Percentiles rank a stretch among this genome's conserved stretches.
phyloP scores from a whole-genome alignment of 1,140 invertebrate genomes.

The Bicyclus anynana region DNA sequence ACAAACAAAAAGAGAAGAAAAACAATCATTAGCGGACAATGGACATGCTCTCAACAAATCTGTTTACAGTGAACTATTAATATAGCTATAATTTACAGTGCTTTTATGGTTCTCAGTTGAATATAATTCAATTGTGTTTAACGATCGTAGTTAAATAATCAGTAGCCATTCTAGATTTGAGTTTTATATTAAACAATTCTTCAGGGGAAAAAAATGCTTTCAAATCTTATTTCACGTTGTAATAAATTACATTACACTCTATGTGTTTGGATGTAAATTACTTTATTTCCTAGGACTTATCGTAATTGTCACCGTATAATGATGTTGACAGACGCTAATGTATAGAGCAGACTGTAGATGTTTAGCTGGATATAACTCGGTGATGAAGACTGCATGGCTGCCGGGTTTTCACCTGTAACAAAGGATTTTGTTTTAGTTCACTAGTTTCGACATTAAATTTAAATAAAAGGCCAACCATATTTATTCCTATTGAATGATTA shows the following conservation, averaged over 20 bases:
- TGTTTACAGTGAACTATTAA: too few species aligned
- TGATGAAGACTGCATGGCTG: slow-evolving; percentile 72
- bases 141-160: too few species aligned
- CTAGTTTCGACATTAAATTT: neutral
- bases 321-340: slow-evolving; percentile 29
- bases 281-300: slow-evolving; percentile 18
- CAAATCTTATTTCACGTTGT: slow-evolving; percentile 9
- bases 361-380: slow-evolving; percentile 39
- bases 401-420: slow-evolving; percentile 70
- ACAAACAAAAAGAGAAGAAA: too few species aligned
- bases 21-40: too few species aligned
- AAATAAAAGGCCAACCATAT: too few species aligned
- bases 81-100: too few species aligned
- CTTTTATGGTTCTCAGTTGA: too few species aligned
- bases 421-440: slow-evolving; percentile 25
- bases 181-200: neutral
- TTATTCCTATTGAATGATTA: too few species aligned
- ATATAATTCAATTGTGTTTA: too few species aligned
- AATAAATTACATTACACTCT: neutral
- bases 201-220: neutral
- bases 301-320: slow-evolving; percentile 61
- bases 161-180: too few species aligned
- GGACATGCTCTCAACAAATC: too few species aligned
- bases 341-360: slow-evolving; percentile 32
- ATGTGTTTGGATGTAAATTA: neutral